These are phyloP conservation scores for Bolinopsis microptera DNA, from an alignment of 37 sponge, comb jelly and placozoan genomes.

Conservation along the genomic window DNA sequence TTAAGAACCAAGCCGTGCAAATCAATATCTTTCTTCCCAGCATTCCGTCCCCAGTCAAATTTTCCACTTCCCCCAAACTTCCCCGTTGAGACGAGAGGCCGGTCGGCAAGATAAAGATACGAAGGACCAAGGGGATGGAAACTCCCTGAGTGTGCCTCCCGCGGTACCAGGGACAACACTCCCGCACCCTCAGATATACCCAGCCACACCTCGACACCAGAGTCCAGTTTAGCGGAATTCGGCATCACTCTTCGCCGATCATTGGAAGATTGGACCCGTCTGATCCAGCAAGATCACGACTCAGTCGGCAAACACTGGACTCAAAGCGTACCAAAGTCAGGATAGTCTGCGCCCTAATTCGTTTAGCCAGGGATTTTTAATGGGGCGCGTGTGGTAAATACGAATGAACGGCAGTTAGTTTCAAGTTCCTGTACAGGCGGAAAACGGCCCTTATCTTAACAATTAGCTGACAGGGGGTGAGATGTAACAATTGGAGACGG, in stretches of 20 bases:
- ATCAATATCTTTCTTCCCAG: neutral
- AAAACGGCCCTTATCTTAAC: no score
- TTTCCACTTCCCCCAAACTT: neutral
- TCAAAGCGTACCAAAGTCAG: neutral
- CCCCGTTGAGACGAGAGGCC: no score
- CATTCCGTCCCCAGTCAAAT: neutral
- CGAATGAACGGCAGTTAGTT: neutral
- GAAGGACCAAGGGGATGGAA: neutral
- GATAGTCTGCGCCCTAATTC: neutral
- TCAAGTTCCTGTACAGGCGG: no score
- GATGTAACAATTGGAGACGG: neutral
- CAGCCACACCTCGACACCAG: neutral
- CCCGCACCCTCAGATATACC: no score
- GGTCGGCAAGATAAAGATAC: no score
- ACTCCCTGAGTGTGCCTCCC: no score
- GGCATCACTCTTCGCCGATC: neutral
- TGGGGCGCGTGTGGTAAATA: neutral
- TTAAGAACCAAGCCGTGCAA: neutral
- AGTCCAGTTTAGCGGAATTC: neutral
- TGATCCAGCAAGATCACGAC: no score
- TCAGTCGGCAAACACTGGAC: neutral
- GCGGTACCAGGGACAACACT: neutral
- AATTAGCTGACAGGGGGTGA: neutral
- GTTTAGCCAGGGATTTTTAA: neutral
- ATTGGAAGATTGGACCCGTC: neutral